Base-by-base conservation (phyloP, 2,888 invertebrate genomes). In the Himalopsyche japonica region DNA sequence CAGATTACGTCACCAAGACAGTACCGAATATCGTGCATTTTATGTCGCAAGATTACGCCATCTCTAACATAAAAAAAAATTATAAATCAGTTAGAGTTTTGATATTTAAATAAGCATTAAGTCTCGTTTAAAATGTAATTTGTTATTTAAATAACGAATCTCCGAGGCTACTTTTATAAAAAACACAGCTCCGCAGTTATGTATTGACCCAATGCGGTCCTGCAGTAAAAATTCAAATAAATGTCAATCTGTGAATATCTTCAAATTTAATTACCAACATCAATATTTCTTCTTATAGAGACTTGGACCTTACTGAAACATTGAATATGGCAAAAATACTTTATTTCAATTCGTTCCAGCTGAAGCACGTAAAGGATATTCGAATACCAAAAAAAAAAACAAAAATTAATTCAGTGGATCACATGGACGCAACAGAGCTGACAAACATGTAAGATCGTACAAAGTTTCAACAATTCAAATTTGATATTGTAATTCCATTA, bases 121-220 rank as follows among this genome's bases (percentile, higher is more conserved):
- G 79, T 76, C 81, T 79, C 84, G 82, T 79, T 86, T 80, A 80
- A 81, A 85, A 77, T 64, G 84, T 82, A 79, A 87, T 87, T 86
- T 86, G 84, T 83, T 82, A 86, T 86, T 87, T 84, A 87, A 85
- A 86, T 86, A 32, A 82, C 47, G 47, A 80, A 76, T 82, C 82
- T 76, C 49, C 70, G 70, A 79, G 27, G 70, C 37, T 82, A 48
- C 79, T 20, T 57, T 82, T 79, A 47, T 76, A 76, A 24, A 79
- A 47, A 34, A 76, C 70, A 76, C 24, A 82, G 6, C 6, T 24
- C 6, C 64, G 3, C 64, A 64, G 64, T 64, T 64, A 27, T 8
- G 27, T 24, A 64, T 64, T 64, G 6, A 27, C 24, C 49, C 27
- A 24, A 64, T 64, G 64, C 49, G 49, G 20, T 24, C 24, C 64